Evolutionary conservation across 2,888 invertebrate species (phyloP).

Genomic region (Caenorhabditis sulstoni): DNA sequence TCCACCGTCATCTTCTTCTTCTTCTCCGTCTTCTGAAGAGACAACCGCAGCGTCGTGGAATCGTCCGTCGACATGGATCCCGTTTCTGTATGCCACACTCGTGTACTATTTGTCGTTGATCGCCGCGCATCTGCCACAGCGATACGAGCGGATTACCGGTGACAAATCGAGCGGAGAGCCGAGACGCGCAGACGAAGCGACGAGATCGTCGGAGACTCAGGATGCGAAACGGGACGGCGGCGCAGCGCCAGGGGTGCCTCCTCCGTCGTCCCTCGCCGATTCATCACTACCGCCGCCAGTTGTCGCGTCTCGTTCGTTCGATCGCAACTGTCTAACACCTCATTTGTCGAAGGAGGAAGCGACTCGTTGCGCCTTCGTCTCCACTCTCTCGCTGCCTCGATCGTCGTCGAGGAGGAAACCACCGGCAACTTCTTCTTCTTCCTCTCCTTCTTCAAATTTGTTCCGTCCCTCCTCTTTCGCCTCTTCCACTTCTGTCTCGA

Average conservation of each 20-base stretch:
- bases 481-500: constrained; percentile 18
- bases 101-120: constrained; percentile 96
- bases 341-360: constrained; percentile 26
- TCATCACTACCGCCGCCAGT: constrained; percentile 24
- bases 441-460: background rate
- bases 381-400: constrained; percentile 27
- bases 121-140: constrained; percentile 87
- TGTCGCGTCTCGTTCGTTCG: constrained; percentile 25
- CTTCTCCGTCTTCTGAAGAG: background rate
- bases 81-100: constrained; percentile 81
- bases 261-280: constrained; percentile 3
- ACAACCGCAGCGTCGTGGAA: background rate
- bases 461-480: constrained; percentile 3
- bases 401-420: constrained; percentile 15
- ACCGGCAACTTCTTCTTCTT: background rate
- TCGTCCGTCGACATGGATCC: constrained; percentile 30
- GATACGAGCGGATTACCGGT: constrained; percentile 45
- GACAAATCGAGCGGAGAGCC: constrained; percentile 25
- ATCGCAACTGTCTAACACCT: constrained; percentile 59
- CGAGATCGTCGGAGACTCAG: no score
- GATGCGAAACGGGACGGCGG: no score
- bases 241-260: no score
- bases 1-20: background rate
- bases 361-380: constrained; percentile 47
- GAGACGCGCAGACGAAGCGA: constrained; percentile 35